Evolutionary conservation across 2,888 invertebrate genomes (phyloP), one percentile per base, ranked within the genome.

Genomic region (Cephus runcator): DNA sequence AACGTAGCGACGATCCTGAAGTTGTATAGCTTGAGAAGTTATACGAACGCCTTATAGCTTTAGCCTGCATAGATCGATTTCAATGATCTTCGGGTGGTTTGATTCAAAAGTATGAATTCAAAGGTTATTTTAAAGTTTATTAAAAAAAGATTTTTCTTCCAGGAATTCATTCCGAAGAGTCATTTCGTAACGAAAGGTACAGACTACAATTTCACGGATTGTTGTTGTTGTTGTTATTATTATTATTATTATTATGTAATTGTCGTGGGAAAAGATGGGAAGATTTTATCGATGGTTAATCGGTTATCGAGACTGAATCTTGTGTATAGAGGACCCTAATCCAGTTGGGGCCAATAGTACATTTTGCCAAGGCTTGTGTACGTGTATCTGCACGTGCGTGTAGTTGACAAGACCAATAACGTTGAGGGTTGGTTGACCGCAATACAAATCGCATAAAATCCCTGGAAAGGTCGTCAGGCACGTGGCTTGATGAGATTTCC

Each of bases 381-480:
- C 33, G 75, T 79, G 77, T 73, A 34, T 73, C 33, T 76, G 79
- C 78, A 76, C 81, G 79, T 80, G 81, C 79, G 76, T 85, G 86
- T 83, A 85, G 86, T 87, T 88, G 88, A 88, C 89, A 86, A 85
- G 85, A 78, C 85, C 85, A 88, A 88, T 85, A 86, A 85, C 83
- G 83, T 82, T 85, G 84, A 83, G 84, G 79, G 76, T 81, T 77
- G 81, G 82, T 82, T 76, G 78, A 86, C 86, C 88, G 83, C 88
- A 84, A 84, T 85, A 83, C 84, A 88, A 88, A 88, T 88, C 86
- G 83, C 82, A 81, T 83, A 84, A 86, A 86, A 83, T 86, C 85
- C 83, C 81, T 56, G 9, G 23, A 56, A 56, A 56, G 56, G 56
- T 56, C 23, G 56, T 56, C 23, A 56, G 56, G 23, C 56, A 56